phyloP scores from a whole-genome alignment of 1,140 invertebrate species.

The Pseudobourletiella spinata region DNA sequence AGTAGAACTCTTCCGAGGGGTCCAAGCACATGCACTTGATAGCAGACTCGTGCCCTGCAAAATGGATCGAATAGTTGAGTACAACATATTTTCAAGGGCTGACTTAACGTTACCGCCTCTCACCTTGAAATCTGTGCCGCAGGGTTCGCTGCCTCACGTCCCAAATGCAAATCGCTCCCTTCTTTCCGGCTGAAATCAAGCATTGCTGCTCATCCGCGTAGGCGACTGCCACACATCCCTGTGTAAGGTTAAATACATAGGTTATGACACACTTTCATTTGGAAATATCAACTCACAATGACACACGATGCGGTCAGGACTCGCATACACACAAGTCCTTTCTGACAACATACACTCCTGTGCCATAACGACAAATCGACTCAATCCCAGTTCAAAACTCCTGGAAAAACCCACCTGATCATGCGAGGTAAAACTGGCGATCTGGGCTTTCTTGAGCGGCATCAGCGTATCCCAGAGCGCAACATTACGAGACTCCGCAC shows the following conservation, averaged over 20 bases:
- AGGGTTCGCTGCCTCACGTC: constrained; percentile 82
- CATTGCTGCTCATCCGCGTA: constrained; percentile 83
- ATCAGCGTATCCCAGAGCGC: constrained; percentile 96
- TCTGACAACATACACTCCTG: no score
- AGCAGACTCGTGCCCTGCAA: constrained; percentile 64
- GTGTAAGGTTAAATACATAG: background rate
- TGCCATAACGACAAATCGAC: no score
- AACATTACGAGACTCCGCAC: constrained; percentile 94
- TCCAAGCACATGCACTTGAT: constrained; percentile 92
- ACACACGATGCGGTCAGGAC: no score
- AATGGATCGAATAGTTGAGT: background rate
- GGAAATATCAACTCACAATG: no score
- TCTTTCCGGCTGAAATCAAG: constrained; percentile 88
- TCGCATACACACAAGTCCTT: no score
- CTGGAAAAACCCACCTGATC: constrained; percentile 52
- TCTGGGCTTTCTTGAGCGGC: constrained; percentile 84
- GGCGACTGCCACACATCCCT: constrained; percentile 72
- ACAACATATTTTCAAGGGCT: background rate
- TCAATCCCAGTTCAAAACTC: no score
- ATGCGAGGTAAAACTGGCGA: constrained; percentile 87
- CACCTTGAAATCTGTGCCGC: constrained; percentile 77
- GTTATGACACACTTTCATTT: no score
- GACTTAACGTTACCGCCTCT: constrained; percentile 37
- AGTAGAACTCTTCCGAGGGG: constrained; percentile 91
- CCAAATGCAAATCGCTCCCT: constrained; percentile 90